Evolutionary conservation across 2,113 vertebrate species (phyloP).

Genomic region (Mustela lutreola): DNA sequence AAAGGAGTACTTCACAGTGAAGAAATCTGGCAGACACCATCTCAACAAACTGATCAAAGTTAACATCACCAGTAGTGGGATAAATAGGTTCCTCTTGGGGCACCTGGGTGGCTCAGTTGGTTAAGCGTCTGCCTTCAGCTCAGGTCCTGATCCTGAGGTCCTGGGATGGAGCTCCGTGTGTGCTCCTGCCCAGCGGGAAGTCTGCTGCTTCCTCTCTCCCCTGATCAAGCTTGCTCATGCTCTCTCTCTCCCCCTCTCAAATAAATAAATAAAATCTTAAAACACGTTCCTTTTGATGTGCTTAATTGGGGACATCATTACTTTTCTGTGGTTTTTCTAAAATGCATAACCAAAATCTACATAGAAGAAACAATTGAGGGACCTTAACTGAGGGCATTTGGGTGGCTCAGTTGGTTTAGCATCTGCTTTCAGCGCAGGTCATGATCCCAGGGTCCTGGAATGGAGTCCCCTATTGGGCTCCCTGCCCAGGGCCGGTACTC

Average conservation of each 20-base stretch:
- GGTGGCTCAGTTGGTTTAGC: too few species aligned
- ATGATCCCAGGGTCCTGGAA: too few species aligned
- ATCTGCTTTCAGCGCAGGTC: too few species aligned
- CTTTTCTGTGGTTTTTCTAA: constrained; percentile 19
- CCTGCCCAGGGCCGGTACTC: too few species aligned
- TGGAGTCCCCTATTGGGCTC: too few species aligned
- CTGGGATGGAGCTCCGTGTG: too few species aligned
- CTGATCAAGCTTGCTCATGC: too few species aligned
- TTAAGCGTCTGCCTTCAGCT: not conserved
- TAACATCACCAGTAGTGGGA: not conserved
- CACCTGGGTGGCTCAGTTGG: not conserved
- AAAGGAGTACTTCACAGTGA: not conserved
- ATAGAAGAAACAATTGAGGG: not conserved
- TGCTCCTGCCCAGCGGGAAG: not conserved
- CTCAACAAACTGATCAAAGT: not conserved
- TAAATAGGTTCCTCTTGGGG: not conserved
- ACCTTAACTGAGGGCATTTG: not conserved
- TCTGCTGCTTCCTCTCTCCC: too few species aligned
- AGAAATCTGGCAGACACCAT: not conserved
- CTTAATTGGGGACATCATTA: not conserved
- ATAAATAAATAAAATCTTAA: too few species aligned
- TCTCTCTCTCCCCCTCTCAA: too few species aligned
- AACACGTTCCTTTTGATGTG: not conserved
- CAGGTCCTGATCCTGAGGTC: too few species aligned
- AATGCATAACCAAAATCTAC: constrained; percentile 8